Conservation (phyloP, 1,140 invertebrate genomes). For the Calephelis virginiensis region DNA sequence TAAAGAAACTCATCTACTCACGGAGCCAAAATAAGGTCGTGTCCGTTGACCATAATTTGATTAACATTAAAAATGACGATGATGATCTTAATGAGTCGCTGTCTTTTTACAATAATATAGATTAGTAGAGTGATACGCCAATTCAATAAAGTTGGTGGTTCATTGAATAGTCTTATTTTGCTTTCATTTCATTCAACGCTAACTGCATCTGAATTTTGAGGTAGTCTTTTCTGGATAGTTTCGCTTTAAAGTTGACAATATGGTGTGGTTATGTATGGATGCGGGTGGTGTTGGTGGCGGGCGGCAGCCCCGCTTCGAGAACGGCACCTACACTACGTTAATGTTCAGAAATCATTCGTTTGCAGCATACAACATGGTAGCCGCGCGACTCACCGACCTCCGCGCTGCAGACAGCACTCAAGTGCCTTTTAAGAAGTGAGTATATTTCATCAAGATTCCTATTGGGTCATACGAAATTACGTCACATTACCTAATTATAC, state of each 20-base stretch:
- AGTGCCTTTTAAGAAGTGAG: constrained; percentile 99
- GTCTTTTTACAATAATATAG: no score
- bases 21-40: no score
- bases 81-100: no score
- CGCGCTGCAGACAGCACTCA: constrained; percentile 92
- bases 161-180: no score
- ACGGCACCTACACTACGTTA: constrained; percentile 75
- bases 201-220: not conserved
- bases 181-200: no score
- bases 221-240: constrained; percentile 15
- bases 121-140: no score
- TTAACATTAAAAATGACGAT: no score
- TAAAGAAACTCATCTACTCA: no score
- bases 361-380: constrained; percentile 98
- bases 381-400: constrained; percentile 94
- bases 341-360: constrained; percentile 83
- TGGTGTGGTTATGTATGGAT: constrained; percentile 45
- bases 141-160: no score
- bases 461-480: no score
- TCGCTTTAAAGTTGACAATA: constrained; percentile 68
- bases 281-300: constrained; percentile 45
- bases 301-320: constrained; percentile 45
- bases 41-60: no score
- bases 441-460: constrained; percentile 40
- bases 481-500: no score